Conservation (phyloP, 2,113 vertebrate genomes). For the Pelecanoides urinatrix region DNA sequence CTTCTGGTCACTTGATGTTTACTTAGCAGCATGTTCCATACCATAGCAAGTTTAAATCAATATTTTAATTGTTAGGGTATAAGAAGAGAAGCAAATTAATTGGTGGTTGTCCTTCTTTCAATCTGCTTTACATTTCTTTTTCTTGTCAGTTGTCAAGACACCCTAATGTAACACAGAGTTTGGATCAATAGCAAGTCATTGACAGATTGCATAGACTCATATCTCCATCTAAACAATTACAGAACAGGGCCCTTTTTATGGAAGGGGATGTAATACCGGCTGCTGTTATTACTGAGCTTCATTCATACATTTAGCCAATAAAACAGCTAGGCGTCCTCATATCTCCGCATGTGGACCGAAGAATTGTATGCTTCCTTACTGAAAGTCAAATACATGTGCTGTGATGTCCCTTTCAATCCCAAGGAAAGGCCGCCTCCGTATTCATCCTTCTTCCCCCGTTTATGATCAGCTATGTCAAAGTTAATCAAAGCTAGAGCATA, state of each 20-base stretch:
- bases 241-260: not conserved
- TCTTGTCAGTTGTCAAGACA: not conserved
- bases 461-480: not conserved
- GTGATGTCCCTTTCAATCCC: not conserved
- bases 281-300: not conserved
- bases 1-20: not conserved
- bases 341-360: not conserved
- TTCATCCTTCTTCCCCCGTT: not conserved
- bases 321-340: not conserved
- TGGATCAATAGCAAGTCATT: not conserved
- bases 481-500: not conserved
- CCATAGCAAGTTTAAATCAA: not conserved
- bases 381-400: not conserved
- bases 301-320: not conserved
- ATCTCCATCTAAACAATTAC: not conserved
- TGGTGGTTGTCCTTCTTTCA: not conserved
- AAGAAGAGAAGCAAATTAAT: not conserved
- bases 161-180: not conserved
- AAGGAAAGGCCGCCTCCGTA: not conserved
- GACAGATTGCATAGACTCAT: not conserved
- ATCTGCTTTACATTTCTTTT: not conserved
- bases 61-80: not conserved
- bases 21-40: not conserved
- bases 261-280: not conserved
- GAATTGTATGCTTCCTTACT: not conserved